phyloP scores from a whole-genome alignment of 2,113 vertebrate genomes.

The Tachycineta bicolor region DNA sequence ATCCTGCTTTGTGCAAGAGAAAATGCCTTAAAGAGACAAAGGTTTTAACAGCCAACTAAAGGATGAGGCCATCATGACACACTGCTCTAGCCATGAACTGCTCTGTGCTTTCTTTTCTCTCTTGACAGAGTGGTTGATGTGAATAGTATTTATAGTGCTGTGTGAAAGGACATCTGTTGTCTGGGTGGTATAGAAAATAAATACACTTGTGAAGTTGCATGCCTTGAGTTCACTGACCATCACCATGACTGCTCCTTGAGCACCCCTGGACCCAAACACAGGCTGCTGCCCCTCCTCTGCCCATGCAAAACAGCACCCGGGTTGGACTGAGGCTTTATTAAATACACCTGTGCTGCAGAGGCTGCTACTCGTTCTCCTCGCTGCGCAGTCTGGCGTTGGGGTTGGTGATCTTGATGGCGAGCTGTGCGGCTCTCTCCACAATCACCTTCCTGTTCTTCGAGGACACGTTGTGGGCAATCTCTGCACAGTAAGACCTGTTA shows the following conservation, averaged over 20 bases:
- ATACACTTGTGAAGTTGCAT: rapidly evolving
- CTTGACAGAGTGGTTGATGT: background rate
- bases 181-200: conserved; percentile 22
- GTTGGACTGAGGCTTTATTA: conserved; percentile 74
- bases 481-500: conserved; percentile 89
- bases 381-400: conserved; percentile 97
- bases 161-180: background rate
- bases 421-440: conserved; percentile 95
- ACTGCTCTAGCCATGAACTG: background rate
- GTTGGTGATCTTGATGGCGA: conserved; percentile 97
- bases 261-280: too few species aligned
- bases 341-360: conserved; percentile 6
- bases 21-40: background rate
- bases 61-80: rapidly evolving
- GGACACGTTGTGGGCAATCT: conserved; percentile 98
- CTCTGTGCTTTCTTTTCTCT: background rate
- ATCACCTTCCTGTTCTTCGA: conserved; percentile 98
- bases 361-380: conserved; percentile 92
- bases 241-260: background rate
- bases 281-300: background rate
- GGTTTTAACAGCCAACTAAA: background rate
- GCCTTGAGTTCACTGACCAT: background rate
- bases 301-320: background rate
- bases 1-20: background rate
- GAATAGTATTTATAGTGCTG: conserved; percentile 3